Base-by-base conservation (phyloP, 2,113 vertebrate species). In the Antidorcas marsupialis region DNA sequence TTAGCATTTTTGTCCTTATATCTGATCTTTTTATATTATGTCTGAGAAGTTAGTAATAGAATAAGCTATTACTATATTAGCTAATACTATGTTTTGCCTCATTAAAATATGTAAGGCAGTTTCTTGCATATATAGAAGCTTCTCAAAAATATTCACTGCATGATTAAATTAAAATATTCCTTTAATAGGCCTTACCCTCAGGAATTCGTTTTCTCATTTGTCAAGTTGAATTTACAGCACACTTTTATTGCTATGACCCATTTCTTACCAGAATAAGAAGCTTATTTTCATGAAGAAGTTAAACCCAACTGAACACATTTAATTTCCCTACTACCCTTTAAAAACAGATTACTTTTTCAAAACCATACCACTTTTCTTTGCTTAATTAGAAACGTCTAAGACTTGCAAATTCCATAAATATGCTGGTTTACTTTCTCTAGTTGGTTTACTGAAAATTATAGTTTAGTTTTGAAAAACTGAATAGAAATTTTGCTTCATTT, bases 201-300 rank as follows among this genome's bases (percentile, higher is more conserved):
- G 95, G 97, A 98, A 97, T 97, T 98, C 93, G 95, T 97, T 98
- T 98, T 94, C 95, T 97, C 93, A 97, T 98, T 98, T 98, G 97
- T 98, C 97, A 98, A 96, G 95, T 95, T 98, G 97, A 97, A 98
- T 98, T 98, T 98, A 95, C 53, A 97, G 94, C 85, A 95, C 67
- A 95, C 74, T 98, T 97, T 98, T 97, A 98, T 94, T 97, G 94
- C 97, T 94, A 53, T 98, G 95, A 97, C 94, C 97, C 95, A 97
- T 97, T 98, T 98, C 92, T 98, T 97, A 71, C 88, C 47, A 97
- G 92, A 94, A 97, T 97, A 97, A 98, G 98, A 88, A 97, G 82
- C 94, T 97, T 97, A 97, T 97, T 97, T 95, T 97, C 82, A 88
- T 96, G 74, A 96, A 95, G 90, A 98, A 97, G 94, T 97, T 97